Base-by-base conservation (phyloP, 2,888 invertebrate genomes). In the Noctua janthe region DNA sequence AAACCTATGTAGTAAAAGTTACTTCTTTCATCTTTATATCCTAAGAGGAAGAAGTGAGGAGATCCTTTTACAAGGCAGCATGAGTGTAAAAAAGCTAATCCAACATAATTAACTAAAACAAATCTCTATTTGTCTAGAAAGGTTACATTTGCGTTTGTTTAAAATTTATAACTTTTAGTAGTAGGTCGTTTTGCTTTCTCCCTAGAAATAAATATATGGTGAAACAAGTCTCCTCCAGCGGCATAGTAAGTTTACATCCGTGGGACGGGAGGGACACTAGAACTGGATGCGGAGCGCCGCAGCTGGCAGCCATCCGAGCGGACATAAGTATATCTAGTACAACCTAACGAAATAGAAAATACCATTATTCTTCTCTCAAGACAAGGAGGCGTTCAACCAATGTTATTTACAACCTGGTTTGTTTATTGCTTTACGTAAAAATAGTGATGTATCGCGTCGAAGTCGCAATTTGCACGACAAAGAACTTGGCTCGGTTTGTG, bases 331-430 rank as follows among this genome's bases (percentile, higher is more conserved):
- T 94, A 94, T 94, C 92, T 92, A 94, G 93, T 92, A 91, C 91
- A 91, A 94, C 93, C 95, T 96, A 96, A 96, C 96, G 95, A 96
- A 96, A 96, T 96, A 96, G 95, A 96, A 96, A 96, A 96, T 95
- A 94, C 95, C 95, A 96, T 96, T 96, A 96, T 95, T 96, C 96
- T 96, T 95, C 93, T 93, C 92, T 90, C 93, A 93, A 95, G 96
- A 96, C 96, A 95, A 95, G 95, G 92, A 96, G 96, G 96, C 96
- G 96, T 96, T 96, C 95, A 93, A 95, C 94, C 95, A 94, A 93
- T 92, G 94, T 96, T 96, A 96, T 96, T 96, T 96, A 96, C 94
- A 95, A 93, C 95, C 94, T 91, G 93, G 93, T 94, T 94, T 95
- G 95, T 94, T 96, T 95, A 94, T 95, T 93, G 91, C 91, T 92